Conservation (phyloP, 2,888 invertebrate genomes). For the Lepidochrysops patricia region DNA sequence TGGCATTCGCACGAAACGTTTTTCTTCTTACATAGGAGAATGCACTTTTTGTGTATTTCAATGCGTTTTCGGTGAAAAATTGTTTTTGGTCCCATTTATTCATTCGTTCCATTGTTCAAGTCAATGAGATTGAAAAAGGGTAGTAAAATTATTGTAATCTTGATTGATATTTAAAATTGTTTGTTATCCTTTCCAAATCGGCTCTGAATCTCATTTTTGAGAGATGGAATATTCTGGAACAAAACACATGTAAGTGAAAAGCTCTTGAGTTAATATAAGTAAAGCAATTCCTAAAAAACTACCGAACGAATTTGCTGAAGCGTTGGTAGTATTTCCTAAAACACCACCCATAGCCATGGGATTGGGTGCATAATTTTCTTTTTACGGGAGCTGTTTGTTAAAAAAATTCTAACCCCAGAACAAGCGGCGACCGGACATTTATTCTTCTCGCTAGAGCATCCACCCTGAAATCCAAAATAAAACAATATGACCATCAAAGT, state of each 20-base stretch:
- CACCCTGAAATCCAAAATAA: slow-evolving; percentile 31
- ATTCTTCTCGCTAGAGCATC: slow-evolving; percentile 28
- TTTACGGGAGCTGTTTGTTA: not conserved
- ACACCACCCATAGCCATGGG: too few relatives aligned
- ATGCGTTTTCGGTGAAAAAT: not conserved
- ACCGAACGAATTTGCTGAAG: too few relatives aligned
- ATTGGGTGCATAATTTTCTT: too few relatives aligned
- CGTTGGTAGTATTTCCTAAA: too few relatives aligned
- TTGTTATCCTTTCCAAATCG: slow-evolving; percentile 28
- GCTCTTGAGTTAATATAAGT: too few relatives aligned
- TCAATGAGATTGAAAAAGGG: not conserved
- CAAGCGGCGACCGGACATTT: slow-evolving; percentile 37
- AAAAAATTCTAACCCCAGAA: slow-evolving; percentile 34
- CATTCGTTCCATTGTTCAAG: not conserved
- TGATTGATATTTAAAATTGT: not conserved
- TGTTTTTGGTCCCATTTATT: not conserved
- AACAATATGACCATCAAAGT: too few relatives aligned
- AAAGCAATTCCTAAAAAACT: too few relatives aligned
- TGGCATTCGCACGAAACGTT: slow-evolving; percentile 32
- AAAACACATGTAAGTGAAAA: too few relatives aligned
- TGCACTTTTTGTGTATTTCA: not conserved
- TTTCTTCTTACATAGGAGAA: slow-evolving; percentile 23
- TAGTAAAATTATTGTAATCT: not conserved
- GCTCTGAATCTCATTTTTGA: slow-evolving; percentile 34
- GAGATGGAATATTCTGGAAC: slow-evolving; percentile 34